Base-by-base conservation (phyloP, 2,888 invertebrate genomes). In the Zele albiditarsus region DNA sequence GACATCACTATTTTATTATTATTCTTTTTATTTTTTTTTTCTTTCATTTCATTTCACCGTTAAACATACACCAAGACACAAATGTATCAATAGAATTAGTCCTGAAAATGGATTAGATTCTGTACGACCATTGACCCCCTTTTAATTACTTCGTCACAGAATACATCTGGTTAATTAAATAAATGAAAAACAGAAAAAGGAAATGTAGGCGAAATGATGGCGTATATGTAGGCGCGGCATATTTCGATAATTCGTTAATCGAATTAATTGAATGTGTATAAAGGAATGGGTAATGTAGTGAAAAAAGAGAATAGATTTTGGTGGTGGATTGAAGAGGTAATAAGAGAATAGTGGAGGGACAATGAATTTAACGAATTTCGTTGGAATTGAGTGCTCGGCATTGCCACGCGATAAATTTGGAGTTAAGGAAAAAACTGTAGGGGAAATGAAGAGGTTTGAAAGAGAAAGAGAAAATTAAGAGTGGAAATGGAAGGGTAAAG, bases 151-250 rank as follows among this genome's bases (percentile, higher is more conserved):
- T 53, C n/a, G 2, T n/a, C 71, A 53, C 31, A 60, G 77, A 73
- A 65, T 77, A 77, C 75, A 66, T 63, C 72, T 79, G 76, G 79
- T 78, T 79, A 79, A 79, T 79, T 77, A 78, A 77, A 74, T 75
- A 67, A 76, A 65, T 53, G 58, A 65, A 71, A 73, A 38, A 68
- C 71, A 23, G n/a, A n/a, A 77, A 67, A 68, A 46, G 31, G 58
- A 62, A 74, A 49, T 20, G 42, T 49, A 58, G 14, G 20, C 42
- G 70, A 71, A 73, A 60, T 42, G 53, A 57, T 27, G 28, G 27
- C 20, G 12, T 58, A 65, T 58, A 23, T 42, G 73, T 57, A 77
- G 79, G 80, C 66, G 80, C 68, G 80, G 75, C 79, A 80, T 79
- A 80, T 80, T 71, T 75, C 75, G 75, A 73, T 72, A 78, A 80